Evolutionary conservation across 2,797 vertebrate species (phyloP).

Genomic region (Centroberyx gerrardi): DNA sequence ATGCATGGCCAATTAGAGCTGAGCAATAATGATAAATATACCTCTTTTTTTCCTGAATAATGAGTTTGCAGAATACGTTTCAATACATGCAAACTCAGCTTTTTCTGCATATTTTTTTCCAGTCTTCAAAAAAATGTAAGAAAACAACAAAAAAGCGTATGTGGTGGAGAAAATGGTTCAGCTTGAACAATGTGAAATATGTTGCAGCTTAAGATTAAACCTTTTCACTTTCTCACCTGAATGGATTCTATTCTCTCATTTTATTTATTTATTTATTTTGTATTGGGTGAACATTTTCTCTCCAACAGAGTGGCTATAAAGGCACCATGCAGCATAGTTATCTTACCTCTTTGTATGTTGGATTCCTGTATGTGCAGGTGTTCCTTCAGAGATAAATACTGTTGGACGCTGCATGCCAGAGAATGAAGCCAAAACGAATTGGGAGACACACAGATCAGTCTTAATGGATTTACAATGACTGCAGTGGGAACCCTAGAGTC

Average conservation of each 20-base stretch:
- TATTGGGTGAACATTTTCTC: slow-evolving; percentile 21
- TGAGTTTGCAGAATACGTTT: too few relatives aligned
- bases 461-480: slow-evolving; percentile 6
- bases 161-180: too few relatives aligned
- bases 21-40: too few relatives aligned
- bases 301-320: slow-evolving; percentile 17
- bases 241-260: slow-evolving; percentile 17
- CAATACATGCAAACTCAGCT: too few relatives aligned
- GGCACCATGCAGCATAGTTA: slow-evolving; percentile 12
- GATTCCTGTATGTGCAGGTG: slow-evolving; percentile 22
- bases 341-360: slow-evolving; percentile 17
- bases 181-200: too few relatives aligned
- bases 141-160: too few relatives aligned
- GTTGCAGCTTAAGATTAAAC: neutral
- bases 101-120: too few relatives aligned
- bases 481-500: neutral
- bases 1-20: too few relatives aligned
- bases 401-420: slow-evolving; percentile 3
- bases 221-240: slow-evolving; percentile 15
- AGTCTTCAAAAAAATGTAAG: too few relatives aligned
- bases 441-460: neutral
- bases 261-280: slow-evolving; percentile 1
- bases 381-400: slow-evolving; percentile 31
- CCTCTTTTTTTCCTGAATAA: too few relatives aligned
- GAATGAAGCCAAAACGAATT: neutral